Conservation (phyloP, 2,113 vertebrate genomes). For the Lampris incognitus region DNA sequence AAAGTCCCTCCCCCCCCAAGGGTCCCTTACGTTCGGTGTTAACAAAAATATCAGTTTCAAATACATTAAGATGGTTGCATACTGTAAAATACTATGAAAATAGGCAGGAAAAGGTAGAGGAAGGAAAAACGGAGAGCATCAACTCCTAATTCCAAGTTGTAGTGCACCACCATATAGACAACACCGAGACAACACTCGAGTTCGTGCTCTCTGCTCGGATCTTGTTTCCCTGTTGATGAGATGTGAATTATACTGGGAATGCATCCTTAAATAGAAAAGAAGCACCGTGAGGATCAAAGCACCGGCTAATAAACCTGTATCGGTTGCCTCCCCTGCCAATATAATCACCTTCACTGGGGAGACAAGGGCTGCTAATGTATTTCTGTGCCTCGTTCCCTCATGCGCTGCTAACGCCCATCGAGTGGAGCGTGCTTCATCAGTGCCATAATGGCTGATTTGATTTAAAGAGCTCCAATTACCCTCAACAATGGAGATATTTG, state of each 20-base stretch:
- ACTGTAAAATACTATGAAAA: neutral
- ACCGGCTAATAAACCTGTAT: conserved; percentile 74
- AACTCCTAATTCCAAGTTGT: conserved; percentile 15
- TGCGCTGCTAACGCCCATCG: conserved; percentile 51
- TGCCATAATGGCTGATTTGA: conserved; percentile 78
- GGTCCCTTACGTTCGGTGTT: too few species aligned
- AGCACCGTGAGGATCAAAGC: conserved; percentile 60
- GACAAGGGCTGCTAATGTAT: conserved; percentile 64
- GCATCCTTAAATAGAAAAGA: conserved; percentile 64
- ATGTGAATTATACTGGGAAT: conserved; percentile 58
- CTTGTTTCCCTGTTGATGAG: conserved; percentile 35
- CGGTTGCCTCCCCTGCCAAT: conserved; percentile 59
- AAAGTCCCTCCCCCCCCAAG: neutral
- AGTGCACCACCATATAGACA: conserved; percentile 13
- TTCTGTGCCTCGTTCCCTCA: conserved; percentile 66
- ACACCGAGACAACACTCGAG: conserved; percentile 15
- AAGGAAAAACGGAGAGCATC: conserved; percentile 16
- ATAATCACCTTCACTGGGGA: conserved; percentile 67
- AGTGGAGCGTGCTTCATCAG: conserved; percentile 68
- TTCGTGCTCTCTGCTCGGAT: conserved; percentile 26
- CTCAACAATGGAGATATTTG: conserved; percentile 76
- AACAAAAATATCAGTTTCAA: too few species aligned
- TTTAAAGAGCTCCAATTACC: conserved; percentile 81
- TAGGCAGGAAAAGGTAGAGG: neutral
- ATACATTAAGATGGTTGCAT: too few species aligned